phyloP scores from a whole-genome alignment of 2,888 invertebrate species.

The Dendrolimus pini region DNA sequence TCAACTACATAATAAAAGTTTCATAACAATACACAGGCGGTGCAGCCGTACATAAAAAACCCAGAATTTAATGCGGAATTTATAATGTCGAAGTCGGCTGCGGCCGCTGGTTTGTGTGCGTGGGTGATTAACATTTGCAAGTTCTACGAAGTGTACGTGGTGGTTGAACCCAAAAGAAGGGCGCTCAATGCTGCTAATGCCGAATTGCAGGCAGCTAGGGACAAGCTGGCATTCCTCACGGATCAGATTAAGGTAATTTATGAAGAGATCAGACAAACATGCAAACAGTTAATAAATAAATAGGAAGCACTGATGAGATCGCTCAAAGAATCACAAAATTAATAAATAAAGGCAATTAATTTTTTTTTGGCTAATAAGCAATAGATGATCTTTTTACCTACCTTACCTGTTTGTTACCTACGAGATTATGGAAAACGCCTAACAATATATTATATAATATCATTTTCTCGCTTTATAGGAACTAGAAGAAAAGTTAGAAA shows the following conservation, averaged over 20 bases:
- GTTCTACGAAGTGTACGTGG: constrained; percentile 92
- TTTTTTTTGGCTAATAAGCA: too few relatives aligned
- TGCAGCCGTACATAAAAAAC: constrained; percentile 78
- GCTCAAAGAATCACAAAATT: too few relatives aligned
- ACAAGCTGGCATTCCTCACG: constrained; percentile 86
- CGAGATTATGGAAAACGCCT: too few relatives aligned
- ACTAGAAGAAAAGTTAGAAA: constrained; percentile 86
- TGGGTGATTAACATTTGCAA: constrained; percentile 96
- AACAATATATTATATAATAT: too few relatives aligned
- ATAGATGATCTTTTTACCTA: too few relatives aligned
- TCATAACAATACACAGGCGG: constrained; percentile 39
- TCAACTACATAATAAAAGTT: too few relatives aligned
- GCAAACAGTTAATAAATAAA: too few relatives aligned
- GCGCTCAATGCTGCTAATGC: constrained; percentile 91
- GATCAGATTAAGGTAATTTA: constrained; percentile 77
- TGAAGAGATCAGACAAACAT: background rate
- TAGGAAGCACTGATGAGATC: too few relatives aligned
- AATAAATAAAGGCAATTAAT: too few relatives aligned
- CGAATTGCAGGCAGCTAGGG: constrained; percentile 88
- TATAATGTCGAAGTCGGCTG: constrained; percentile 89
- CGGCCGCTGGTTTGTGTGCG: constrained; percentile 94
- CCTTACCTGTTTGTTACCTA: too few relatives aligned
- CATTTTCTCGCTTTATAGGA: constrained; percentile 47
- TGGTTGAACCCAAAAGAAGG: constrained; percentile 93
- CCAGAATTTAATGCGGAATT: constrained; percentile 91